Percentiles rank a stretch among this genome's conserved stretches.
These are phyloP conservation scores for Scopus umbretta DNA, from an alignment of 2,113 vertebrate genomes.

Conservation along the genomic window DNA sequence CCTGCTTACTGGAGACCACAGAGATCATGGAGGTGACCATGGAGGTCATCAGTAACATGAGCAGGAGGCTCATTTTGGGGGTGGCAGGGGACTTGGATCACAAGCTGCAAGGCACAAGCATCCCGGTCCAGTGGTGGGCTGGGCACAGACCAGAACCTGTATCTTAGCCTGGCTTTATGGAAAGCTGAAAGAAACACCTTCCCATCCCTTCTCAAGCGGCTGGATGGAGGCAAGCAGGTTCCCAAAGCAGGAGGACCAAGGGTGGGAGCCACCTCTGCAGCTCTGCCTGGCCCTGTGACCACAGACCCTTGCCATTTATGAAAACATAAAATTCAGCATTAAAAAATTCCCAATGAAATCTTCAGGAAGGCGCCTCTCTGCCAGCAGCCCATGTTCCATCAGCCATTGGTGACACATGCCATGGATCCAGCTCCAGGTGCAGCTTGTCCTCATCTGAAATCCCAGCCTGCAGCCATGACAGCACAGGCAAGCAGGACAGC, in stretches of 20 bases:
- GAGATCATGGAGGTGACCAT: background rate
- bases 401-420: rapidly evolving
- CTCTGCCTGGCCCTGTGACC: background rate
- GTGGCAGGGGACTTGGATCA: rapidly evolving
- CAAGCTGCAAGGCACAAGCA: background rate
- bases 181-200: background rate
- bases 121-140: rapidly evolving
- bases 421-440: background rate
- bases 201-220: background rate
- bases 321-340: background rate
- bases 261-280: background rate
- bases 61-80: background rate
- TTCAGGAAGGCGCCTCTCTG: background rate
- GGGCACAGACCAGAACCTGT: background rate
- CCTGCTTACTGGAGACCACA: background rate
- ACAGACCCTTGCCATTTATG: background rate
- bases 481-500: rapidly evolving
- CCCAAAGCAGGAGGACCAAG: background rate
- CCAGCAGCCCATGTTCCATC: background rate
- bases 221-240: background rate
- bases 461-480: background rate
- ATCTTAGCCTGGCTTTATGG: background rate
- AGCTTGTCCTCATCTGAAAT: background rate
- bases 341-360: background rate
- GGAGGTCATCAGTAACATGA: background rate